phyloP scores from a whole-genome alignment of 1,140 invertebrate genomes.

The Panagrolaimus sp. region DNA sequence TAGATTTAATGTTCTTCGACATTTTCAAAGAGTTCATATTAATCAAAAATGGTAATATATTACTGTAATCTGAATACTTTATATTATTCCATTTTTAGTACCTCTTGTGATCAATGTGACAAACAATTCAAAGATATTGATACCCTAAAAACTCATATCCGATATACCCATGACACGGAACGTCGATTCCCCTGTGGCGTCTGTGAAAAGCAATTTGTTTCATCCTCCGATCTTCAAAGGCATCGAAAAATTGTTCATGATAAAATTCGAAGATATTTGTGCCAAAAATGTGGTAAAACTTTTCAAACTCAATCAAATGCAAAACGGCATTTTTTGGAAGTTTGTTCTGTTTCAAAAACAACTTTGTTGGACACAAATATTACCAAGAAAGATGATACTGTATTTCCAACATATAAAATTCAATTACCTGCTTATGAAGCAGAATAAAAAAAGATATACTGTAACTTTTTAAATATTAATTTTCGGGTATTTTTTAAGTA shows the following conservation, averaged over 20 bases:
- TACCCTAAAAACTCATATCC: constrained; percentile 16
- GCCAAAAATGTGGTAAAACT: constrained; percentile 3
- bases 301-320: constrained; percentile 8
- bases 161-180: not conserved
- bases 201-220: constrained; percentile 14
- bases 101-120: constrained; percentile 10
- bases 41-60: not conserved
- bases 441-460: no score
- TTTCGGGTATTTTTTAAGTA: no score
- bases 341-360: not conserved
- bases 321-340: constrained; percentile 7
- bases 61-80: not conserved
- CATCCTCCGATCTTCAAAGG: not conserved
- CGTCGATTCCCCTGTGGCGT: not conserved
- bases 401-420: no score
- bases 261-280: not conserved
- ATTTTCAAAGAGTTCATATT: constrained; percentile 11
- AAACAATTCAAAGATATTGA: constrained; percentile 20
- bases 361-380: no score
- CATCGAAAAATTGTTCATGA: constrained; percentile 13
- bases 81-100: constrained; percentile 14
- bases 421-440: no score
- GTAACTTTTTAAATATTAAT: no score
- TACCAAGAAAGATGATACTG: no score
- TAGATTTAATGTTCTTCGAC: constrained; percentile 7